phyloP scores from a whole-genome alignment of 2,888 invertebrate genomes.

The Embidobia sp. region DNA sequence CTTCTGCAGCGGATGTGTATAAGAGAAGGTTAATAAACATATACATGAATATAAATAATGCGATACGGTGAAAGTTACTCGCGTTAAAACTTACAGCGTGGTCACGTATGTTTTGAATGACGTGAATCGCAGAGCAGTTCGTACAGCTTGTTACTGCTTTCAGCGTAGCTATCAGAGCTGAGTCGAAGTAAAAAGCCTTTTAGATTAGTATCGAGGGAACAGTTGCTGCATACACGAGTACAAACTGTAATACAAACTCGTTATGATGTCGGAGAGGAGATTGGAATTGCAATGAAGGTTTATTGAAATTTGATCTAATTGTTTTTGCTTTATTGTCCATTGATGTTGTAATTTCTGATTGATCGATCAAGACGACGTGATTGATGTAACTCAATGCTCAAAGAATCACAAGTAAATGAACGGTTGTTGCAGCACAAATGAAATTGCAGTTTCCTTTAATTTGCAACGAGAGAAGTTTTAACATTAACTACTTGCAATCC shows the following conservation, averaged over 20 bases:
- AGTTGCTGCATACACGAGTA: constrained; percentile 48
- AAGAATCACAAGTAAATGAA: neutral
- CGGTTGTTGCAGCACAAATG: neutral
- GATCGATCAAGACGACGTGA: constrained; percentile 12
- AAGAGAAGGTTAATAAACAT: constrained; percentile 40
- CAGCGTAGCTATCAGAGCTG: constrained; percentile 60
- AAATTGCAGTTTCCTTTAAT: too few relatives aligned
- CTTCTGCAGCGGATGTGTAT: constrained; percentile 39
- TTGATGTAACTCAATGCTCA: neutral
- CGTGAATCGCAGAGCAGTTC: constrained; percentile 68
- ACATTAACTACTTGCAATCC: too few relatives aligned
- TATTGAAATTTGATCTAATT: constrained; percentile 43
- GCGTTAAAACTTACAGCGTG: constrained; percentile 53
- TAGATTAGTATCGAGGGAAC: constrained; percentile 45
- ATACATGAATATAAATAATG: constrained; percentile 55
- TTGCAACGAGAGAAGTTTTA: too few relatives aligned
- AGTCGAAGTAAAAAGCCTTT: constrained; percentile 28
- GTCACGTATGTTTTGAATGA: constrained; percentile 74
- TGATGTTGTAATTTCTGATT: constrained; percentile 30
- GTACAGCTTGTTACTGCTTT: constrained; percentile 69
- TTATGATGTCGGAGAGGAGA: constrained; percentile 40
- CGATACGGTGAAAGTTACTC: constrained; percentile 42
- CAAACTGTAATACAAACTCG: constrained; percentile 40
- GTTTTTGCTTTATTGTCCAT: constrained; percentile 26
- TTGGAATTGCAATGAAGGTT: constrained; percentile 34